phyloP scores from a whole-genome alignment of 2,113 vertebrate species.

The Origma solitaria region DNA sequence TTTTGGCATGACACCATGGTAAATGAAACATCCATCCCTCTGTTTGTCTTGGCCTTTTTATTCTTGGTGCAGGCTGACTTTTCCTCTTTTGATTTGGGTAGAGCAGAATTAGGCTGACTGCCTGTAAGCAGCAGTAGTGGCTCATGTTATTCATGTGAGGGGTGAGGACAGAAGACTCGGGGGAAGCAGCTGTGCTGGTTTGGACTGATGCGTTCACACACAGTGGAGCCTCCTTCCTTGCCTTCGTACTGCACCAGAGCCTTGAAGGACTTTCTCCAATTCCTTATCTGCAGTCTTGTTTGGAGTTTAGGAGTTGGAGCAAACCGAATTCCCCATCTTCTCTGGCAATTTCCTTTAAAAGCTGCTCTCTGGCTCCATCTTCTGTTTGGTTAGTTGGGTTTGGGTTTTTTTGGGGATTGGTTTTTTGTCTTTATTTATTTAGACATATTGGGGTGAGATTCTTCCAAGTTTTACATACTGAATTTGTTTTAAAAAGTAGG shows the following conservation, averaged over 20 bases:
- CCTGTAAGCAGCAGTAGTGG: neutral
- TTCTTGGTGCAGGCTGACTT: neutral
- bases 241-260: accelerated
- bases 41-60: neutral
- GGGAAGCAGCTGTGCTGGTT: neutral
- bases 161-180: neutral
- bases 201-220: neutral
- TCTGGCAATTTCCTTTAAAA: neutral
- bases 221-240: neutral
- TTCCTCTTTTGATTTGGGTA: neutral
- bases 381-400: neutral
- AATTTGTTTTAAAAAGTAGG: neutral
- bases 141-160: neutral
- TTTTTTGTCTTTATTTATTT: neutral
- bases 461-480: neutral
- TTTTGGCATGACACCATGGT: neutral
- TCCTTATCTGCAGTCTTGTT: neutral
- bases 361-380: slow-evolving; percentile 63
- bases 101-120: neutral
- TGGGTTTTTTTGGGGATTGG: neutral
- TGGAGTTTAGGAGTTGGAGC: neutral
- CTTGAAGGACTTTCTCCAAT: neutral
- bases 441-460: neutral
- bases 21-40: neutral
- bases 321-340: neutral